These are phyloP conservation scores for Sanderia malayensis DNA, from an alignment of 30 jellyfish, hydroid and myxozoan species.

Conservation along the genomic window DNA sequence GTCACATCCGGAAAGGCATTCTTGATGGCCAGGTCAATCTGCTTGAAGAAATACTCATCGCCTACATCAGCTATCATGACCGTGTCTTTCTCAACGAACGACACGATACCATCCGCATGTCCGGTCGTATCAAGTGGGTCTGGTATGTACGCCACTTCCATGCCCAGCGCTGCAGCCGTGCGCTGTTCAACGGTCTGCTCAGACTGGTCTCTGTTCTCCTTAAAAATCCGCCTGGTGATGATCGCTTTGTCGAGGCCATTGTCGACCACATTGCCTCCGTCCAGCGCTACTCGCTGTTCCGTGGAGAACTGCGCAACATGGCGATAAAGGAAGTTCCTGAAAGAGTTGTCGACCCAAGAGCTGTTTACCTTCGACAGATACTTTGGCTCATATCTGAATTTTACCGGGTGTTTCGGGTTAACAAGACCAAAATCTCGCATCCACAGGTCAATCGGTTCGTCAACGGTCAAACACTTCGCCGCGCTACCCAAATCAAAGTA, in stretches of 20 bases:
- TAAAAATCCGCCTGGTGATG: constrained; percentile 27
- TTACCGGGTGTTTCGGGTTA: constrained; percentile 32
- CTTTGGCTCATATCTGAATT: constrained; percentile 37
- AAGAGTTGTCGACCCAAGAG: constrained; percentile 7
- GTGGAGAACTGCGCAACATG: background rate
- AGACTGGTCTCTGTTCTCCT: constrained; percentile 5
- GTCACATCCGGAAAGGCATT: constrained; percentile 21
- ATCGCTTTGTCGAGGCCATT: constrained; percentile 34
- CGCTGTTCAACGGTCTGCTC: constrained; percentile 1
- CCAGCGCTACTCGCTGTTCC: background rate
- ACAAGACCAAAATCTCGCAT: constrained; percentile 39
- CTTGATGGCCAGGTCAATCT: constrained; percentile 1
- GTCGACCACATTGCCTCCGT: constrained; percentile 55
- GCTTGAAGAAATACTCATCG: constrained; percentile 6
- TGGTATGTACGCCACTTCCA: constrained; percentile 31
- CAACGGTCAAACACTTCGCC: constrained; percentile 18
- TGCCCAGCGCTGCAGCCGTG: constrained; percentile 5
- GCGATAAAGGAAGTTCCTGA: constrained; percentile 10
- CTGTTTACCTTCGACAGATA: constrained; percentile 10
- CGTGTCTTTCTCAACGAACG: constrained; percentile 38
- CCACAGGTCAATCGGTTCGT: constrained; percentile 35
- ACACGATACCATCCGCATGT: constrained; percentile 48
- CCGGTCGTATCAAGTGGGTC: constrained; percentile 57
- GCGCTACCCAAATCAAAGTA: constrained; percentile 4
- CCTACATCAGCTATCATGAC: constrained; percentile 25